Evolutionary conservation across 2,113 vertebrate species (phyloP).

Genomic region (Thamnophis sirtalis): DNA sequence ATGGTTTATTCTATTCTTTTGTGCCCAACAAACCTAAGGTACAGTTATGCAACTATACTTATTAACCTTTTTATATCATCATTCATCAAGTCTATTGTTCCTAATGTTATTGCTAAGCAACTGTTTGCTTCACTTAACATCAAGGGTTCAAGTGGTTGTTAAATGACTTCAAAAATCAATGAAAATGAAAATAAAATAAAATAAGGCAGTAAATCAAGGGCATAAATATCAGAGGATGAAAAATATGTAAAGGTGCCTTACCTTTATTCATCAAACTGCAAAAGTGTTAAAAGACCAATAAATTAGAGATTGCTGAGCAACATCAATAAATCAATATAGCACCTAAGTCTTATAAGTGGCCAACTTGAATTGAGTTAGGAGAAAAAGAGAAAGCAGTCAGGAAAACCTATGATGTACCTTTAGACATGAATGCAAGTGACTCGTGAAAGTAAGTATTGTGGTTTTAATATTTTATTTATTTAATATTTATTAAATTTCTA

Average conservation of each 20-base stretch:
- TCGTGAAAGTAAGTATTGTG: constrained; percentile 52
- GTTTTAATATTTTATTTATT: constrained; percentile 22
- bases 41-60: not conserved
- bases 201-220: not conserved
- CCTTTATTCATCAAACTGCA: not conserved
- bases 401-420: not conserved
- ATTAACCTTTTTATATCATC: not conserved
- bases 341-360: not conserved
- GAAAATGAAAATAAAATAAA: not conserved
- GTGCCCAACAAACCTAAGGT: not conserved
- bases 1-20: constrained; percentile 6
- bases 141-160: not conserved
- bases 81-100: not conserved
- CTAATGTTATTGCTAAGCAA: not conserved
- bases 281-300: constrained; percentile 11
- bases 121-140: not conserved
- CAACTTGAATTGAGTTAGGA: not conserved
- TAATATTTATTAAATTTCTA: not conserved
- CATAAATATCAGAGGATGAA: constrained; percentile 21
- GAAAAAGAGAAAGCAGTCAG: not conserved
- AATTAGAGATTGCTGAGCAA: constrained; percentile 34
- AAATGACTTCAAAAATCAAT: not conserved
- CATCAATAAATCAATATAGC: constrained; percentile 26
- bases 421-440: not conserved
- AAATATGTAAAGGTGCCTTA: not conserved